A percentile compares a stretch with the other conserved stretches of the same genome.
These are phyloP conservation scores for Pristionchus japonicus DNA, from an alignment of 2,888 invertebrate genomes.

Conservation along the genomic window DNA sequence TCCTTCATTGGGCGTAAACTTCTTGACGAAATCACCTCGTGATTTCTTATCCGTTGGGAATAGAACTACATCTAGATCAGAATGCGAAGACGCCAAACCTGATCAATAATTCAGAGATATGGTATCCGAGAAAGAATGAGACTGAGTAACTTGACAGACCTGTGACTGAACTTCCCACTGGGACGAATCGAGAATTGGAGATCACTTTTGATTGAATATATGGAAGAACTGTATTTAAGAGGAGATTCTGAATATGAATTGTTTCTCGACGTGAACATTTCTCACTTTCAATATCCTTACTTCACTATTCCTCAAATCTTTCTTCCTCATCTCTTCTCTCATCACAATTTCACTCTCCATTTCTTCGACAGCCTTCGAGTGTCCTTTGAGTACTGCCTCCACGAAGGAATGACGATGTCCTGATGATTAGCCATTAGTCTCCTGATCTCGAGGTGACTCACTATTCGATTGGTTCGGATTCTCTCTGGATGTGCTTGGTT, in stretches of 20 bases:
- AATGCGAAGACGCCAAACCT: conserved; percentile 31
- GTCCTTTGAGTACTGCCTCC: not conserved
- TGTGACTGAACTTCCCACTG: conserved; percentile 10
- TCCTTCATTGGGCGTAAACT: conserved; percentile 4
- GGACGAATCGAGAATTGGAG: not conserved
- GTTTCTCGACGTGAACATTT: not conserved
- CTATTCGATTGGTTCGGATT: no score
- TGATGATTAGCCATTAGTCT: not conserved
- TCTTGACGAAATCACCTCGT: not conserved
- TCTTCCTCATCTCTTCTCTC: not conserved
- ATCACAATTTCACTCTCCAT: conserved; percentile 30
- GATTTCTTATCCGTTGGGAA: not conserved
- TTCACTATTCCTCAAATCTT: not conserved
- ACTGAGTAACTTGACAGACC: not conserved
- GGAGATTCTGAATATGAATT: not conserved
- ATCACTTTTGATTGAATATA: not conserved
- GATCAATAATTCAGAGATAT: not conserved
- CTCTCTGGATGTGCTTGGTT: conserved; percentile 22
- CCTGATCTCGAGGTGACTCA: not conserved
- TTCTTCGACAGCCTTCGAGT: not conserved
- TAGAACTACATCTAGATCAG: conserved; percentile 35
- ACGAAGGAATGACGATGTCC: not conserved
- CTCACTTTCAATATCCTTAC: not conserved
- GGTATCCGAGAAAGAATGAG: not conserved
- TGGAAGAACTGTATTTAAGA: not conserved